Evolutionary conservation across 2,888 invertebrate species (phyloP), one percentile per base, ranked within the genome.

Genomic region (Melanargia galathea): DNA sequence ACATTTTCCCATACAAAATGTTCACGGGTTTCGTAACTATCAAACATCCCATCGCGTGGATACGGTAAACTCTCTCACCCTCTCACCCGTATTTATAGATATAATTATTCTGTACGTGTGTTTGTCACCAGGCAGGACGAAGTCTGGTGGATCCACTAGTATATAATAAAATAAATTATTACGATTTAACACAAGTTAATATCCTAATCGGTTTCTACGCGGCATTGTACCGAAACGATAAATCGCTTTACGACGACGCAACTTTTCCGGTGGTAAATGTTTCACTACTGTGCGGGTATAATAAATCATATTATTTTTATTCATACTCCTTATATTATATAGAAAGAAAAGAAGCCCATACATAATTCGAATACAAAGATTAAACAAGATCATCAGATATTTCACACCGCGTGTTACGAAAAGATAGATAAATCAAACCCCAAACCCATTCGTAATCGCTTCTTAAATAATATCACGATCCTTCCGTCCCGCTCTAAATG

Each of bases 401-500:
- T 51, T 65, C 56, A 56, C 56, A 63, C 46, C 60, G 46, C 48
- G 18, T 16, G 18, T 59, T 51, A n/a, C 35, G 2, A 35, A 48
- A 43, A 49, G 57, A 38, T 38, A 43, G 46, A 66, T 66, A 66
- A 66, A 66, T 64, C 64, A 64, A 52, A 63, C 45, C 54, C 52
- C 45, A 43, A 46, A 52, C 35, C 48, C 46, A 56, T 49, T 30
- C 66, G 57, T 61, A 58, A 64, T 61, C 63, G 59, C 59, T 63
- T 54, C 66, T 60, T 63, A 61, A 63, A 66, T 66, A 54, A 54
- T 66, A 64, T 61, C 63, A 46, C 33, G 57, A 30, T 22, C 75
- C 76, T 77, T 81, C 79, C 78, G 40, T 71, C 67, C 40, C 60
- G 16, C 43, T 65, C 68, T 70, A 73, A 77, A 75, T 63, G 68